These are phyloP conservation scores for Rostratula benghalensis DNA, from an alignment of 2,113 vertebrate genomes.

Conservation along the genomic window DNA sequence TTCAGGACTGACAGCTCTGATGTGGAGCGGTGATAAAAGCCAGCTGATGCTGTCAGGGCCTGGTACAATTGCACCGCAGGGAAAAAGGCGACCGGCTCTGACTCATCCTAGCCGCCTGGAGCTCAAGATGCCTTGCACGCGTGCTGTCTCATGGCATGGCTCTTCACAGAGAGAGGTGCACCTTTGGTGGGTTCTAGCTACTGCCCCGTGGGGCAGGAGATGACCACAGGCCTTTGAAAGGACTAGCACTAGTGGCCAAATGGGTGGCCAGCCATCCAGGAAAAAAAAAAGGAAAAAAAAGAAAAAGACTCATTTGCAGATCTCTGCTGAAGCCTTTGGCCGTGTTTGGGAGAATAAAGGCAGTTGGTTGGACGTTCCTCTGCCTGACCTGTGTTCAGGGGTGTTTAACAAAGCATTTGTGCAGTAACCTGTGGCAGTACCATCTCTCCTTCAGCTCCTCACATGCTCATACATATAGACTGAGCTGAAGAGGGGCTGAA, in stretches of 20 bases:
- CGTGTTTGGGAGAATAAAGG: background rate
- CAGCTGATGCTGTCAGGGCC: slow-evolving; percentile 68
- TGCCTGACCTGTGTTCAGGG: background rate
- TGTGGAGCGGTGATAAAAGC: slow-evolving; percentile 54
- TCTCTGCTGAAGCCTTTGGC: background rate
- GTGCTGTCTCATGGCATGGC: background rate
- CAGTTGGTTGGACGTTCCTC: background rate
- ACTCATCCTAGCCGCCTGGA: slow-evolving; percentile 44
- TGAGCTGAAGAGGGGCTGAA: background rate
- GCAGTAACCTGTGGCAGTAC: background rate
- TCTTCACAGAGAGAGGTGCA: background rate
- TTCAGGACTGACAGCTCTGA: slow-evolving; percentile 64
- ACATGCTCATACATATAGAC: background rate
- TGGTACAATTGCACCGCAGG: slow-evolving; percentile 46
- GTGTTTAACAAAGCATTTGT: background rate
- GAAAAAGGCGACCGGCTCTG: slow-evolving; percentile 61
- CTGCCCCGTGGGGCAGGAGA: background rate
- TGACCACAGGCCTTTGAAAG: background rate
- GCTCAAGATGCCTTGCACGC: background rate
- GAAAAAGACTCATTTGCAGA: accelerated
- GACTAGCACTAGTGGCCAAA: background rate
- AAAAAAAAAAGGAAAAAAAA: background rate
- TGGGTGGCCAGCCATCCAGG: background rate
- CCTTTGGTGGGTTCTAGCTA: background rate
- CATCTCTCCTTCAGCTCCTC: background rate